phyloP scores from a whole-genome alignment of 2,113 vertebrate genomes.

The Macquaria australasica region DNA sequence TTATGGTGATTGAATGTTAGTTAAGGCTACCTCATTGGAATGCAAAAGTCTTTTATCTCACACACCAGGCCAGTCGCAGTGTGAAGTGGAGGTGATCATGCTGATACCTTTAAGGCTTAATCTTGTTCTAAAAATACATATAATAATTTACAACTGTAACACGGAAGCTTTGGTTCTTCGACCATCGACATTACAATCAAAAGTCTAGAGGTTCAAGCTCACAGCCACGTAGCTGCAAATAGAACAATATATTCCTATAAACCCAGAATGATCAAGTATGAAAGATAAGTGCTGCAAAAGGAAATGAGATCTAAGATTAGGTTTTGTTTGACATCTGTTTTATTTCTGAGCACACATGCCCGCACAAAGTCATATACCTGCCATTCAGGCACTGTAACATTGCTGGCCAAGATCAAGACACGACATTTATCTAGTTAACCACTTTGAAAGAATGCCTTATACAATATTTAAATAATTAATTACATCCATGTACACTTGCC shows the following conservation, averaged over 20 bases:
- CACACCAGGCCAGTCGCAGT: background rate
- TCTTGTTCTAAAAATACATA: background rate
- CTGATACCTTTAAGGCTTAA: background rate
- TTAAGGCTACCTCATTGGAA: background rate
- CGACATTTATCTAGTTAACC: background rate
- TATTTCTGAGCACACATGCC: constrained; percentile 11
- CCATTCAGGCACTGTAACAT: background rate
- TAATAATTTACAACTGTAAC: background rate
- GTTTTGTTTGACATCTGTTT: constrained; percentile 14
- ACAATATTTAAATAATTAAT: background rate
- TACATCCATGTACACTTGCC: background rate
- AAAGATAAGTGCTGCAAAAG: constrained; percentile 15
- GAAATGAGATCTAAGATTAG: background rate
- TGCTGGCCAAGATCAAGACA: background rate
- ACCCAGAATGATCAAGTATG: background rate
- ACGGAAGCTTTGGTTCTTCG: background rate
- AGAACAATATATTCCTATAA: background rate
- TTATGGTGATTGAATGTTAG: background rate
- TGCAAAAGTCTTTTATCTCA: background rate
- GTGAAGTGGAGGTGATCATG: background rate
- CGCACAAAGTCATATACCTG: constrained; percentile 5
- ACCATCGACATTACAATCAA: background rate
- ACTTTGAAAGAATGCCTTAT: background rate
- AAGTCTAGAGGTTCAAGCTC: background rate
- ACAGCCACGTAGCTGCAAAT: background rate